Evolutionary conservation across 2,797 vertebrate species (phyloP).

Genomic region (Myotis planiceps): DNA sequence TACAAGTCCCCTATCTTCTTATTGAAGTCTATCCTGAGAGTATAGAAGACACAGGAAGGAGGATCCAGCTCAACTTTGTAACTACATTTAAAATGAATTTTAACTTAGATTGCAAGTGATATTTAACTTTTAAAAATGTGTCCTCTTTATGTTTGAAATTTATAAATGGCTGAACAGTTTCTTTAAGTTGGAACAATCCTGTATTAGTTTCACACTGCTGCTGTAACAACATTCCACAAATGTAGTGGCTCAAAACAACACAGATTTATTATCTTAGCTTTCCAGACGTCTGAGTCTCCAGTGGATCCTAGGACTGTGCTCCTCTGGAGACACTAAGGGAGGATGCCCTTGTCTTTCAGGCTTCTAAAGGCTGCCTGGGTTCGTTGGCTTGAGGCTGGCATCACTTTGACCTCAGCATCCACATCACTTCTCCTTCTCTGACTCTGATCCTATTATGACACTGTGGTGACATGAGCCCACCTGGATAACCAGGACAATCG

Average conservation of each 20-base stretch:
- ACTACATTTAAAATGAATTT: neutral
- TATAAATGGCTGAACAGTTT: neutral
- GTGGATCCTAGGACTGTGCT: rapidly evolving
- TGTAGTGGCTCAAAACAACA: neutral
- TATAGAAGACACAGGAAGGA: neutral
- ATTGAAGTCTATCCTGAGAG: neutral
- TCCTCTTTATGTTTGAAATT: neutral
- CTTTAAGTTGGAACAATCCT: neutral
- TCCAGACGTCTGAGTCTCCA: neutral
- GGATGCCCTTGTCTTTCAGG: neutral
- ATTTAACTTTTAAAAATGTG: neutral
- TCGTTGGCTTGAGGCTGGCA: neutral
- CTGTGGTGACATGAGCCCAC: neutral
- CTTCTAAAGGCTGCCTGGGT: neutral
- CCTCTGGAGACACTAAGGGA: neutral
- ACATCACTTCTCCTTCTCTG: neutral
- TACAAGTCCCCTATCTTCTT: neutral
- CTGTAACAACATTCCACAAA: neutral
- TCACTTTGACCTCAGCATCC: neutral
- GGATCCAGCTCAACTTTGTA: neutral
- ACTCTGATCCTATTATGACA: neutral
- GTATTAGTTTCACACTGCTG: neutral
- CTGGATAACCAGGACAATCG: neutral
- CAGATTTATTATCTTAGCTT: neutral
- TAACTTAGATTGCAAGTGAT: neutral